Evolutionary conservation across 2,797 vertebrate species (phyloP).

Genomic region (Threskiornis aethiopicus): DNA sequence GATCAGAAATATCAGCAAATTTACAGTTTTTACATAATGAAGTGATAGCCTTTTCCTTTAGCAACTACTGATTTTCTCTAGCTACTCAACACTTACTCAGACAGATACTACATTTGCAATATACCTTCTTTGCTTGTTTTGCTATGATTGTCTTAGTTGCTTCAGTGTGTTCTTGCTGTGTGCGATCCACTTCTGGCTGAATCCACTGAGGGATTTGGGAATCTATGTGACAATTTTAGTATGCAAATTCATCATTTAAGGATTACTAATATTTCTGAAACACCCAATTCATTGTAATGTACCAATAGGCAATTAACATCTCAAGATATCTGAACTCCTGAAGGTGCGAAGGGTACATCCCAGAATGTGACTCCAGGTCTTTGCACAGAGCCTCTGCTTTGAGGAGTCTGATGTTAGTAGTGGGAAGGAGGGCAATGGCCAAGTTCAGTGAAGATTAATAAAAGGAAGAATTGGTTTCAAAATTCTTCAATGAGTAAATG

Average conservation of each 20-base stretch:
- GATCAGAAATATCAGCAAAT: background rate
- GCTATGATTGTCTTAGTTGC: background rate
- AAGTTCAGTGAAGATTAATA: background rate
- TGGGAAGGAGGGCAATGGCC: background rate
- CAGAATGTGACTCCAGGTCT: background rate
- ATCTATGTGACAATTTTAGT: background rate
- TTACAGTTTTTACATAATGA: background rate
- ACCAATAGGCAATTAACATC: background rate
- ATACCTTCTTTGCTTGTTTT: background rate
- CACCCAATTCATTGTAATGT: background rate
- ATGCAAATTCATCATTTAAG: background rate
- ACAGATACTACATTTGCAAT: background rate
- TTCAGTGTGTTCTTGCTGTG: background rate
- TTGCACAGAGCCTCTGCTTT: background rate
- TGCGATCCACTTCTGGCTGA: background rate
- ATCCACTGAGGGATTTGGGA: background rate
- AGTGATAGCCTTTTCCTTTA: background rate
- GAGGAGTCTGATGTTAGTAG: background rate
- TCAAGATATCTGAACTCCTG: background rate
- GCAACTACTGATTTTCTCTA: background rate
- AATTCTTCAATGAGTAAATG: background rate
- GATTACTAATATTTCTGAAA: background rate
- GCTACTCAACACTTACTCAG: background rate
- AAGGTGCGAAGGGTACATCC: background rate
- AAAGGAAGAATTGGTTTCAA: background rate